phyloP scores from a whole-genome alignment of 2,888 invertebrate genomes.

The Antitype chi region DNA sequence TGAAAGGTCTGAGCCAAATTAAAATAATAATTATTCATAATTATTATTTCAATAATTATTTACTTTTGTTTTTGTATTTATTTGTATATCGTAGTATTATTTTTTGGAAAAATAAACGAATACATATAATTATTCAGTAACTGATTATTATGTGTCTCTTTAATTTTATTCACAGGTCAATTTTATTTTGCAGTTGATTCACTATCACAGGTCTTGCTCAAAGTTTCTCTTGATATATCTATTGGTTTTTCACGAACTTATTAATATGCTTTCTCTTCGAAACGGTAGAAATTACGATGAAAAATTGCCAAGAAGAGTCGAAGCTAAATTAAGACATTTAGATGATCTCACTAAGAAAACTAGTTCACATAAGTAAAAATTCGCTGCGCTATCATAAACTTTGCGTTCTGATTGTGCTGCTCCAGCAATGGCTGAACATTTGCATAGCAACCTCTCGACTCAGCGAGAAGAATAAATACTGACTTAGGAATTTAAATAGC shows the following conservation, averaged over 20 bases:
- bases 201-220: too few species aligned
- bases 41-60: too few species aligned
- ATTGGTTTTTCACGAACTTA: background rate
- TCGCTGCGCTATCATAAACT: conserved; percentile 39
- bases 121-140: conserved; percentile 1
- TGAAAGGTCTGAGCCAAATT: conserved; percentile 9
- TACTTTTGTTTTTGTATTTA: too few species aligned
- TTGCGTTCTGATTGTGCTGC: conserved; percentile 32
- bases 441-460: conserved; percentile 43
- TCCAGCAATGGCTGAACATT: conserved; percentile 34
- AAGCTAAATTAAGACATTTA: conserved; percentile 32
- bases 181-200: background rate
- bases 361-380: conserved; percentile 35
- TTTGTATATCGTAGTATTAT: too few species aligned
- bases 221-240: background rate
- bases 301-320: background rate
- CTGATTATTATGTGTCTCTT: background rate
- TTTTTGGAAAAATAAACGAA: too few species aligned
- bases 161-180: background rate
- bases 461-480: conserved; percentile 58
- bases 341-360: conserved; percentile 32
- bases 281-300: background rate
- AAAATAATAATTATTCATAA: background rate
- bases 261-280: background rate
- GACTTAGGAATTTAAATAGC: conserved; percentile 62